Evolutionary conservation across 2,797 vertebrate species (phyloP), one percentile per base, ranked within the genome.

Genomic region (Oreochromis mossambicus): DNA sequence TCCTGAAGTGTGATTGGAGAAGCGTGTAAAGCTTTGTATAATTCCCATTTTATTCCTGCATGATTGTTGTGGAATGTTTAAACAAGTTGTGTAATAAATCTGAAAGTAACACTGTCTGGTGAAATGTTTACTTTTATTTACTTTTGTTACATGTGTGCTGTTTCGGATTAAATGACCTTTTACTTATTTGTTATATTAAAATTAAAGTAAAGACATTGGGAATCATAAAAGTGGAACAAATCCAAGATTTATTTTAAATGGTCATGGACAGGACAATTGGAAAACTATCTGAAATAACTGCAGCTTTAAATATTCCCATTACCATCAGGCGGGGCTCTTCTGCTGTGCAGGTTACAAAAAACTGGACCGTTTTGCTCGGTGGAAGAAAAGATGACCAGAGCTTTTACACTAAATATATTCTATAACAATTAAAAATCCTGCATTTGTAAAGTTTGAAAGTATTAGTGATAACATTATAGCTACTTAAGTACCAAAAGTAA

Each of bases 21-120:
- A 84, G 88, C 87, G 83, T 87, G 82, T 86, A 83, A 87, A 88
- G 86, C 84, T 92, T 94, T 94, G 86, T 92, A 86, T 84, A 83
- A 58, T 86, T 91, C 73, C 78, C 86, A 83, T 92, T 92, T 92
- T 92, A 92, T 91, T 93, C 90, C 86, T 96, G 95, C 95, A 96
- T 95, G 95, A 90, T 95, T 94, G 94, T 95, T 89, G 90, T 95
- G 92, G 91, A 95, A 93, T 95, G 95, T 96, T 94, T 52, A 93
- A 92, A 75, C 70, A 93, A 90, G 87, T 94, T 95, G 93, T 95
- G 91, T 93, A 95, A 93, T 96, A 95, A 96, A 96, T 81, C 88
- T 87, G 77, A 90, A 91, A 91, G 78, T 88, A 80, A 91, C 81
- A 80, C 70, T 51, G 46, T 83, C 61, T 82, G 54, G 34, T 32